These are phyloP conservation scores for Tautogolabrus adspersus DNA, from an alignment of 2,113 vertebrate species.

Conservation along the genomic window DNA sequence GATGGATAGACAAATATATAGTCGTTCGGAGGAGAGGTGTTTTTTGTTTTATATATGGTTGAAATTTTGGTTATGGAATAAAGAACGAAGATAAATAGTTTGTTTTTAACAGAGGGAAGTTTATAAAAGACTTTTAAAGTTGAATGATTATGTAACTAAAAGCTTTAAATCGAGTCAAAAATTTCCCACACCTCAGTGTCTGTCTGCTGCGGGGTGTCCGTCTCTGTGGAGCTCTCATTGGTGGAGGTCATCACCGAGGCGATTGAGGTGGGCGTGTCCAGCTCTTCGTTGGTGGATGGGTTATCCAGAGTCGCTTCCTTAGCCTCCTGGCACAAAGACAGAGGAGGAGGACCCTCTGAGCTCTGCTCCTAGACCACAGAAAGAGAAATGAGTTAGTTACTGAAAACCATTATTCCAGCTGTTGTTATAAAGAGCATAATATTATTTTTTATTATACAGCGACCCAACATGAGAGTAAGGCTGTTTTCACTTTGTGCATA, in stretches of 20 bases:
- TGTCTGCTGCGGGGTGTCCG: slow-evolving; percentile 86
- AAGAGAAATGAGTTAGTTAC: slow-evolving; percentile 2
- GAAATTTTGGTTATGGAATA: no score
- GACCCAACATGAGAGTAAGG: slow-evolving; percentile 16
- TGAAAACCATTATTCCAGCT: neutral
- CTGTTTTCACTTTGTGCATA: neutral
- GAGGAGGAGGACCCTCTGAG: slow-evolving; percentile 89
- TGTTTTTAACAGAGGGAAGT: neutral
- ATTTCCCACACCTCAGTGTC: slow-evolving; percentile 73
- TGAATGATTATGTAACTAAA: no score
- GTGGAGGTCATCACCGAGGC: slow-evolving; percentile 91
- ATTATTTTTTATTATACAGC: neutral
- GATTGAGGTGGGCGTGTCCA: slow-evolving; percentile 93
- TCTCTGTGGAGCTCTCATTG: slow-evolving; percentile 92
- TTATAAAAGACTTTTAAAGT: neutral
- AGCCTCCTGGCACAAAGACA: slow-evolving; percentile 88
- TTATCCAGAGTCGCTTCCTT: slow-evolving; percentile 88
- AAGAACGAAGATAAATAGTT: neutral
- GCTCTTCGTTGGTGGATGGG: slow-evolving; percentile 88
- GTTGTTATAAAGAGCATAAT: neutral
- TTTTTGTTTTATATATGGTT: neutral
- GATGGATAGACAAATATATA: neutral
- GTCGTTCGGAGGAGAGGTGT: neutral
- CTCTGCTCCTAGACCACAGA: slow-evolving; percentile 88
- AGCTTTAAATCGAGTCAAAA: neutral